Conservation (phyloP, 2,113 vertebrate genomes). For the Jaculus jaculus region DNA sequence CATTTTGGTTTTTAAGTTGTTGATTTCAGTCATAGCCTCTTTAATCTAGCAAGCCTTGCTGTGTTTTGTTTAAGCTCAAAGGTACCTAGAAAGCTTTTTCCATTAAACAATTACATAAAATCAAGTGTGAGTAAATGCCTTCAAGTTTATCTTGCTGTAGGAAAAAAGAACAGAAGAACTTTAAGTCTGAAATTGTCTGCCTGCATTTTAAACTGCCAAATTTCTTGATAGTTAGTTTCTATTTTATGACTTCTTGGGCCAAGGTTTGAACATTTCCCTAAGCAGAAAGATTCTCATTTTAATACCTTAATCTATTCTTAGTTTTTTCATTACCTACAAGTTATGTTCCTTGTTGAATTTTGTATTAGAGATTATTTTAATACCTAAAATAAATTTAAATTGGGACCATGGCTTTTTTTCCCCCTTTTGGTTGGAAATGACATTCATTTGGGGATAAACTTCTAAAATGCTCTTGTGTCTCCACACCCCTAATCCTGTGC, state of each 20-base stretch:
- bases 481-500: background rate
- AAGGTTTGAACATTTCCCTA: slow-evolving; percentile 36
- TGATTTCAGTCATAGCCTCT: slow-evolving; percentile 46
- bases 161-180: slow-evolving; percentile 39
- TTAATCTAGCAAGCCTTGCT: background rate
- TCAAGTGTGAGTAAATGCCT: slow-evolving; percentile 53
- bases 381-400: background rate
- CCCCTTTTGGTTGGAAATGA: background rate
- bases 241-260: slow-evolving; percentile 40
- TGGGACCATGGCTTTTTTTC: background rate
- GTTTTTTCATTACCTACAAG: background rate
- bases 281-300: slow-evolving; percentile 47
- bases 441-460: background rate
- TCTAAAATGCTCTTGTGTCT: background rate
- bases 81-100: slow-evolving; percentile 28
- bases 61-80: slow-evolving; percentile 56
- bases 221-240: slow-evolving; percentile 25
- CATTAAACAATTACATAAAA: slow-evolving; percentile 23
- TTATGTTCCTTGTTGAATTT: slow-evolving; percentile 15
- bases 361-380: slow-evolving; percentile 46
- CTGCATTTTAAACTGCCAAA: slow-evolving; percentile 34
- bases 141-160: slow-evolving; percentile 43
- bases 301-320: slow-evolving; percentile 21
- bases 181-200: slow-evolving; percentile 8
- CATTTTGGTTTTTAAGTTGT: slow-evolving; percentile 57